Conservation (phyloP, 2,113 vertebrate genomes). For the Oryzias melastigma region DNA sequence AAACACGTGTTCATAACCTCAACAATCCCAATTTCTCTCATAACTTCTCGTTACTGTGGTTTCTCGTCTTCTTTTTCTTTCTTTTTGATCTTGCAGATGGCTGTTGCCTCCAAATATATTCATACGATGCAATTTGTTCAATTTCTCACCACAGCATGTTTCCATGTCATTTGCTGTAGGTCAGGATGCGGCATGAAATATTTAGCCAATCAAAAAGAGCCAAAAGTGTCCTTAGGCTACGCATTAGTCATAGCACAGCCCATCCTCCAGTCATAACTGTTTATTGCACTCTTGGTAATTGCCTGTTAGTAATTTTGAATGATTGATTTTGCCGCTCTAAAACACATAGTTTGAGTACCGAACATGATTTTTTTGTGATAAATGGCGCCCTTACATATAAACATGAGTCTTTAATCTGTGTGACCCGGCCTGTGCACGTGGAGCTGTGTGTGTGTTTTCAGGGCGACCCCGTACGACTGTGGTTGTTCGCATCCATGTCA, state of each 20-base stretch:
- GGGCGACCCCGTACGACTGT: conserved; percentile 33
- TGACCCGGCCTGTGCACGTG: neutral
- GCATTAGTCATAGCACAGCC: conserved; percentile 66
- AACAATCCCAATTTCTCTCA: too few relatives aligned
- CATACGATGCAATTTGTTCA: conserved; percentile 61
- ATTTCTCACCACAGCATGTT: conserved; percentile 44
- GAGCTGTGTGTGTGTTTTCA: conserved; percentile 6
- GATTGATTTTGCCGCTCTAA: conserved; percentile 54
- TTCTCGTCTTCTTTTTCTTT: neutral
- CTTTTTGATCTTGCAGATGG: neutral
- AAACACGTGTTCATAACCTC: too few relatives aligned
- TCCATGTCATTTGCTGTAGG: conserved; percentile 57
- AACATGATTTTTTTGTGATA: conserved; percentile 30
- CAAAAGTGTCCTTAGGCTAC: conserved; percentile 63
- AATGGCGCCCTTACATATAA: conserved; percentile 17
- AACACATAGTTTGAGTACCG: conserved; percentile 51
- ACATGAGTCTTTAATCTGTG: conserved; percentile 6
- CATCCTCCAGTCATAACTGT: conserved; percentile 61
- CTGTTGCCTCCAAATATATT: conserved; percentile 44
- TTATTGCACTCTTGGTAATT: conserved; percentile 66
- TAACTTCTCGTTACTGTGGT: too few relatives aligned
- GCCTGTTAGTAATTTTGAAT: conserved; percentile 55
- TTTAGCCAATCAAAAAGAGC: conserved; percentile 70
- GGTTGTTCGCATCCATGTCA: conserved; percentile 61
- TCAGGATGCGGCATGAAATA: conserved; percentile 66